Evolutionary conservation across 1,140 invertebrate genomes (phyloP), one percentile per base, ranked within the genome.

Genomic region (Anastrepha obliqua): DNA sequence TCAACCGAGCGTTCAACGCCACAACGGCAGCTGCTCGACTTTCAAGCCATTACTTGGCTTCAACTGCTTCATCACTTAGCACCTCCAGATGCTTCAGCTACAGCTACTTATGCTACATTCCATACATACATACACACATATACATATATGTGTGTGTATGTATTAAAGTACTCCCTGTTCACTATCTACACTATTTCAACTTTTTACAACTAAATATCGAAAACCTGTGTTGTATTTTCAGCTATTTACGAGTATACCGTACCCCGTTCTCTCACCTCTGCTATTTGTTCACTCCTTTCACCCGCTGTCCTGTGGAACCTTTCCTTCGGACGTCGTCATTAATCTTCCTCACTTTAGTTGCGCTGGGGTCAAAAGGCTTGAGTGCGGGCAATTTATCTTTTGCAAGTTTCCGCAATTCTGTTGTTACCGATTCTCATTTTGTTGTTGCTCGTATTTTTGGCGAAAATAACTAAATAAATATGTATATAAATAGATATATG

Each of bases 281-380:
- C 67, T 17, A 42, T 4, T 74, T 74, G 60, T 74, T 44, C 39
- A 47, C 11, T n/a, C 13, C 67, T 20, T 13, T 20, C 47, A n/a
- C 47, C 47, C 74, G 17, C 8, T 13, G 51, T 0, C 47, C 51
- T 58, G 47, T 55, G 8, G n/a, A 55, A 55, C 17, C 20, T 55
- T 81, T 8, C 64, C 29, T n/a, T 5, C 47, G 47, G 47, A n/a
- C 47, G 29, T 81, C 44, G 74, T 55, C 47, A 81, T 81, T 81
- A 81, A 81, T 81, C 74, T 81, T 81, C 74, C 74, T 81, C 74
- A 81, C 74, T 81, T 81, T 81, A 81, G 74, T 81, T 42, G 74
- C 74, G 74, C 47, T 81, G 74, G 20, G 74, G 74, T 81, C 74
- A 81, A 81, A 81, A 81, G 74, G 74, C 74, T 81, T 81, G 74